phyloP scores from a whole-genome alignment of 35 echinoderm and acorn worm species.

The Diadema setosum region DNA sequence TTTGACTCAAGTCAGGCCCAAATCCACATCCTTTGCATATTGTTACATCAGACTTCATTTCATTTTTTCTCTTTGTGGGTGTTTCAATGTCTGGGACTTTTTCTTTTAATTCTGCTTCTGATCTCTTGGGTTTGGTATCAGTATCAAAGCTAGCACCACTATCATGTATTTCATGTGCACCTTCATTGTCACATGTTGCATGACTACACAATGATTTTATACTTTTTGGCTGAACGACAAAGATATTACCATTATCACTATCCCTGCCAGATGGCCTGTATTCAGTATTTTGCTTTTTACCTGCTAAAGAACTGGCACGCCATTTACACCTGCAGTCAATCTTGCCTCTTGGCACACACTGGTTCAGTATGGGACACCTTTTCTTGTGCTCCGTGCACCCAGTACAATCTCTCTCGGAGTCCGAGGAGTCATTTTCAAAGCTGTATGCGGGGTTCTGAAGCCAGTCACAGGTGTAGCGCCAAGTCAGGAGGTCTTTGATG shows the following conservation, averaged over 20 bases:
- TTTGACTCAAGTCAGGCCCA: too few relatives aligned
- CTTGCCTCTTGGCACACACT: not conserved
- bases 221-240: too few relatives aligned
- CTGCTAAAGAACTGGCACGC: not conserved
- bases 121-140: too few relatives aligned
- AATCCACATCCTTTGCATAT: too few relatives aligned
- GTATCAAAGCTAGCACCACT: too few relatives aligned
- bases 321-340: not conserved
- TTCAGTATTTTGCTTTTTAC: not conserved
- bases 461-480: slow-evolving; percentile 52
- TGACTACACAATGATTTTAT: too few relatives aligned
- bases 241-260: not conserved
- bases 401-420: not conserved
- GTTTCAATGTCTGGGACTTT: too few relatives aligned
- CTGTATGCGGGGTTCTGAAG: not conserved
- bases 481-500: slow-evolving; percentile 72
- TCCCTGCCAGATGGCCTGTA: not conserved
- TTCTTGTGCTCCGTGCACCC: not conserved
- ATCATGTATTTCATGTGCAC: too few relatives aligned
- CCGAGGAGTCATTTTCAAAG: not conserved
- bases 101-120: too few relatives aligned
- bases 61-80: too few relatives aligned
- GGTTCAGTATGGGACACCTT: not conserved
- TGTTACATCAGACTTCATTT: too few relatives aligned
- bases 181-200: too few relatives aligned